Percentiles rank a stretch among this genome's conserved stretches.
These are phyloP conservation scores for Cryptotis parvus DNA, from an alignment of 2,113 vertebrate species.

Conservation along the genomic window DNA sequence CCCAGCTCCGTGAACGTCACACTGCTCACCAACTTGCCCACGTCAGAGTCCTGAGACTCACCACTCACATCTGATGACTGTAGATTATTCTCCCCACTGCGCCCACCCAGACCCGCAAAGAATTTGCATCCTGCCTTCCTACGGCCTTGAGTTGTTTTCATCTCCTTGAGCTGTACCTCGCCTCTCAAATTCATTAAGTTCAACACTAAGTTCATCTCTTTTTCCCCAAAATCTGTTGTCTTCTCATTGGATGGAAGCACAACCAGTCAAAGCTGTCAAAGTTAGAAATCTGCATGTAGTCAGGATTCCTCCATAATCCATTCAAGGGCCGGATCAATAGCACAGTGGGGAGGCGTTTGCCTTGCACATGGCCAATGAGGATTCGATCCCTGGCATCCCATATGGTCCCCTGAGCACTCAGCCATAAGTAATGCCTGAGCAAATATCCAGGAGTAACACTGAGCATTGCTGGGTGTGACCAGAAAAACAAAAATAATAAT, in stretches of 20 bases:
- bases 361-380: too few species aligned
- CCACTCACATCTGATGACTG: not conserved
- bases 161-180: not conserved
- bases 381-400: too few species aligned
- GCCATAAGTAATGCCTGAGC: too few species aligned
- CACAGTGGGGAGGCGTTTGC: too few species aligned
- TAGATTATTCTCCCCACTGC: too few species aligned
- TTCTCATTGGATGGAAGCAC: not conserved
- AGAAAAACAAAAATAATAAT: too few species aligned
- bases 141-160: not conserved
- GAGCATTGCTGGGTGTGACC: too few species aligned
- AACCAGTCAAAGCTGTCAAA: not conserved
- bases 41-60: not conserved
- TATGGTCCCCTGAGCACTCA: too few species aligned
- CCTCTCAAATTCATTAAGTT: not conserved
- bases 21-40: not conserved
- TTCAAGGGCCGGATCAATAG: not conserved
- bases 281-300: too few species aligned
- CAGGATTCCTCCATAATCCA: too few species aligned
- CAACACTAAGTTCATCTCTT: not conserved
- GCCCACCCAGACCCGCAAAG: not conserved
- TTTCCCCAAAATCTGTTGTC: not conserved
- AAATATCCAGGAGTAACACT: too few species aligned
- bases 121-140: not conserved
- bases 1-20: not conserved